phyloP scores from a whole-genome alignment of 2,888 invertebrate species.

The Drosophila anomalipes region DNA sequence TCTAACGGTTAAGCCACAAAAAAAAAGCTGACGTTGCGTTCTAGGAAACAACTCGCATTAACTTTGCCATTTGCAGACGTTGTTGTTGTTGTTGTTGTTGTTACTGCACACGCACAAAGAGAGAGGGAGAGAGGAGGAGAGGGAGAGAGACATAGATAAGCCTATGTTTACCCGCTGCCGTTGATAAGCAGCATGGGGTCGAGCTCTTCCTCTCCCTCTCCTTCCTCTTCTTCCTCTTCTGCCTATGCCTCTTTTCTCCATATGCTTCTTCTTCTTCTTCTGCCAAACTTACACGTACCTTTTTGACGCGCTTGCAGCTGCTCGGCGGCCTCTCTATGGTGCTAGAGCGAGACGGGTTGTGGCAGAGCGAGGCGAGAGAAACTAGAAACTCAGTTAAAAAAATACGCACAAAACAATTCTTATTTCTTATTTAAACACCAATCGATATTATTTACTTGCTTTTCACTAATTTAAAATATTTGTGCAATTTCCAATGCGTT shows the following conservation, averaged over 20 bases:
- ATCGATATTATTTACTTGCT: constrained; percentile 1
- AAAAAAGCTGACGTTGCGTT: constrained; percentile 49
- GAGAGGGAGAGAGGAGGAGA: neutral
- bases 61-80: constrained; percentile 55
- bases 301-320: constrained; percentile 61
- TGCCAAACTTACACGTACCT: constrained; percentile 54
- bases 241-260: neutral
- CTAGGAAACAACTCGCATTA: constrained; percentile 61
- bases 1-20: constrained; percentile 38
- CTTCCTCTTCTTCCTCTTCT: constrained; percentile 1
- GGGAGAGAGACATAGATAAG: constrained; percentile 34
- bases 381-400: constrained; percentile 13
- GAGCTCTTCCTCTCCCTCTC: constrained; percentile 11
- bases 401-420: constrained; percentile 32
- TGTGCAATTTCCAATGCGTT: constrained; percentile 26
- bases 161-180: constrained; percentile 50
- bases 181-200: constrained; percentile 57
- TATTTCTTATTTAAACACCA: constrained; percentile 8
- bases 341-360: neutral
- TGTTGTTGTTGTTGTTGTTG: neutral
- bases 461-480: constrained; percentile 19
- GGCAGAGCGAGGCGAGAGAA: constrained; percentile 5
- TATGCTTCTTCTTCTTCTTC: constrained; percentile 7
- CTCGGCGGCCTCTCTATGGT: neutral
- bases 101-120: constrained; percentile 17